These are phyloP conservation scores for Anthopleura xanthogrammica DNA, from an alignment of 92 coral and sea anemone genomes.

Conservation along the genomic window DNA sequence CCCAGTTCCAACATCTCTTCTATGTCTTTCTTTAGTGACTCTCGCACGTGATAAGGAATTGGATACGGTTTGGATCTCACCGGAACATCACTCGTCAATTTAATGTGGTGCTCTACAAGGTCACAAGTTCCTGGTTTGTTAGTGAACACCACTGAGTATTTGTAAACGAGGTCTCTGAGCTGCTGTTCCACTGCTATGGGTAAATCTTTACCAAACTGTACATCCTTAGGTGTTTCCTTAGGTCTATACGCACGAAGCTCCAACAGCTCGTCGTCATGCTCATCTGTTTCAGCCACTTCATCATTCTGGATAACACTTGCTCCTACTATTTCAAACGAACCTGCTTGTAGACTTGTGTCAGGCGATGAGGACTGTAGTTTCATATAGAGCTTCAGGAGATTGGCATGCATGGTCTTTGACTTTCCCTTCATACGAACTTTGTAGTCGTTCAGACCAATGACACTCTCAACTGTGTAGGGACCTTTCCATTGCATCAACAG, in stretches of 20 bases:
- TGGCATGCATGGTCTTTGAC: constrained; percentile 36
- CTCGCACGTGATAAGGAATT: not conserved
- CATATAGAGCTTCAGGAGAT: constrained; percentile 24
- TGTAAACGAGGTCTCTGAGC: no score
- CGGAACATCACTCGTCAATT: not conserved
- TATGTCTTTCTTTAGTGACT: not conserved
- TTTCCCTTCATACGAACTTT: constrained; percentile 36
- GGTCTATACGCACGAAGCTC: no score
- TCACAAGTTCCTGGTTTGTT: not conserved
- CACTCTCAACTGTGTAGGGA: constrained; percentile 7
- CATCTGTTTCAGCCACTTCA: no score
- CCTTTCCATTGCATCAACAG: constrained; percentile 62
- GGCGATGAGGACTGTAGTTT: no score
- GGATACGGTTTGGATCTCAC: not conserved
- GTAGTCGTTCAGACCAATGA: constrained; percentile 33
- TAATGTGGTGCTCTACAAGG: not conserved
- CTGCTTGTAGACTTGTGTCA: no score
- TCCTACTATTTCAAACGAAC: no score
- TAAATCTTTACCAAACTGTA: no score
- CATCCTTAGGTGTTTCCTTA: no score
- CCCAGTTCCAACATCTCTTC: not conserved
- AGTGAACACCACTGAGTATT: not conserved
- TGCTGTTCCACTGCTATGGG: no score
- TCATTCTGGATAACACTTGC: no score
- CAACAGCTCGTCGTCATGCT: no score